Evolutionary conservation across 2,888 invertebrate species (phyloP).

Genomic region (Mechanitis messenoides): DNA sequence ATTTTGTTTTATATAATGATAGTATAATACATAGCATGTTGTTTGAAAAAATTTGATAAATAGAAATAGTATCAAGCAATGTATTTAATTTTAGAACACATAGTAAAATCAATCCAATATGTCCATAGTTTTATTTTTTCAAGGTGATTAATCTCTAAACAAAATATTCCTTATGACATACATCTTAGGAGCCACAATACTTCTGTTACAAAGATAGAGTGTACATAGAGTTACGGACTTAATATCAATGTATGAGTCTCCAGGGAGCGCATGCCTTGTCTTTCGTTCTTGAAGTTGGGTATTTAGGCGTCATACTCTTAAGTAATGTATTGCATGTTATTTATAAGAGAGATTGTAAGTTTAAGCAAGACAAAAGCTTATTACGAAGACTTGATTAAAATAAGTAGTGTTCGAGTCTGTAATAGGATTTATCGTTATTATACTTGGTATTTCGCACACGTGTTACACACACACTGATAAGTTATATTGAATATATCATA

Average conservation of each 20-base stretch:
- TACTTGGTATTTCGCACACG: too few species aligned
- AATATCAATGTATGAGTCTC: slow-evolving; percentile 57
- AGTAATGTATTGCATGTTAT: slow-evolving; percentile 11
- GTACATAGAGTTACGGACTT: slow-evolving; percentile 39
- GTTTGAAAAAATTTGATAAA: too few species aligned
- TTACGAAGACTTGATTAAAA: neutral
- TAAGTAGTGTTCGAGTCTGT: too few species aligned
- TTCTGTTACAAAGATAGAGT: neutral
- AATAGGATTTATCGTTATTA: too few species aligned
- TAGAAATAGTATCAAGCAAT: too few species aligned
- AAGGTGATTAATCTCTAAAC: neutral
- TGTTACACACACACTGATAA: too few species aligned
- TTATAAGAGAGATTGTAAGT: slow-evolving; percentile 8
- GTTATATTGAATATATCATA: too few species aligned
- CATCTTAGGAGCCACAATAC: neutral
- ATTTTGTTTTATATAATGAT: slow-evolving; percentile 8
- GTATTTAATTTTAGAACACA: too few species aligned
- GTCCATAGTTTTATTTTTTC: too few species aligned
- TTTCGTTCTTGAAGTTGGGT: slow-evolving; percentile 20
- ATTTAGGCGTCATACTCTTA: slow-evolving; percentile 21
- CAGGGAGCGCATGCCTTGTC: slow-evolving; percentile 39
- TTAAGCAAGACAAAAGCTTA: neutral
- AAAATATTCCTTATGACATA: neutral
- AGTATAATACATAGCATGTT: neutral
- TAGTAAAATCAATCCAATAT: too few species aligned